Evolutionary conservation across 2,888 invertebrate species (phyloP), one percentile per base, ranked within the genome.

Genomic region (Mimachlamys varia): DNA sequence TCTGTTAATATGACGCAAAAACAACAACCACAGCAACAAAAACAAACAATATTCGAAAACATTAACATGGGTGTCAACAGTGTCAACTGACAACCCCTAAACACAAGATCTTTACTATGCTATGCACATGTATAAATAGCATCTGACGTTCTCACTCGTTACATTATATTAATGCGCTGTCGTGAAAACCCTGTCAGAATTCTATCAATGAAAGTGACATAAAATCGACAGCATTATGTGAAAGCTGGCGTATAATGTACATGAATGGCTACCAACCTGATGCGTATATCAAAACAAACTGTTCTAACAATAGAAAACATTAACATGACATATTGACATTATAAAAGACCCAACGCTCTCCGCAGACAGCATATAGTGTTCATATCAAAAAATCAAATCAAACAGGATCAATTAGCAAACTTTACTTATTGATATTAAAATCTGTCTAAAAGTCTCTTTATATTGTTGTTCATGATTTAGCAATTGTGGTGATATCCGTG

Each of bases 131-230:
- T 33, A 76, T 17, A 76, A 76, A 76, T 76, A 33, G 76, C 33
- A 33, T 27, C 27, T 12, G 76, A 76, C 27, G 33, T 76, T 33
- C 33, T 22, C 12, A 76, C 76, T 27, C 76, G 12, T 33, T 33
- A 76, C 76, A 76, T 76, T 33, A 33, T 76, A 33, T 27, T 27
- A 76, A 76, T 33, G 4, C 76, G 33, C 15, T 76, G 76, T 76
- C 33, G 76, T 76, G 76, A 33, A 76, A 76, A 76, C 33, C 27
- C 76, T 76, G 76, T 76, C 76, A 76, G 33, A 76, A 4, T 15
- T 76, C 33, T 76, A 76, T 76, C 76, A 76, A 76, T 76, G 76
- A 76, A 76, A 76, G 76, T 76, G 76, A 27, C 76, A 76, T 27
- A 33, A 76, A 76, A 76, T 27, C 76, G 76, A 76, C 76, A 76